A percentile compares a stretch with the other conserved stretches of the same genome.
Evolutionary conservation across 2,113 vertebrate species (phyloP).

Genomic region (Brienomyrus brachyistius): DNA sequence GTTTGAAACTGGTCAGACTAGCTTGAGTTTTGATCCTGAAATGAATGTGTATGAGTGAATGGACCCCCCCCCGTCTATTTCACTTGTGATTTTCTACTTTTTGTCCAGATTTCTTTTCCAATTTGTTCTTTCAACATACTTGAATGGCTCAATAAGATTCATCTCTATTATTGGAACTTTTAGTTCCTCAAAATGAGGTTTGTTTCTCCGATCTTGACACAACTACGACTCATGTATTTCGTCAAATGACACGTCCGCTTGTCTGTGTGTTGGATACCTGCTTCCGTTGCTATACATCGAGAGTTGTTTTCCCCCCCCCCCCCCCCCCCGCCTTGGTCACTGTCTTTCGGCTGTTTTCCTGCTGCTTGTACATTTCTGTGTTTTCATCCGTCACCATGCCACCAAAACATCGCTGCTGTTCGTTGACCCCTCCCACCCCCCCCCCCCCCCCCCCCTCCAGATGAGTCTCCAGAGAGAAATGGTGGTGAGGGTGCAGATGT

Average conservation of each 20-base stretch:
- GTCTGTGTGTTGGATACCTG: not conserved
- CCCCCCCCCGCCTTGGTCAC: no score
- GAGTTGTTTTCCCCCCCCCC: not conserved
- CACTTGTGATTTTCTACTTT: not conserved
- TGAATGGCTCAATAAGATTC: not conserved
- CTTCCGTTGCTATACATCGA: not conserved
- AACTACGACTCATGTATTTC: not conserved
- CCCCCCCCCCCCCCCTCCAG: no score
- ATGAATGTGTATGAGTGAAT: not conserved
- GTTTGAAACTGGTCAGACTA: not conserved
- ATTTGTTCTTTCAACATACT: not conserved
- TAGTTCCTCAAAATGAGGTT: not conserved
- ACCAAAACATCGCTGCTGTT: not conserved
- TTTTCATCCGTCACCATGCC: not conserved
- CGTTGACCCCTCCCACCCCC: not conserved
- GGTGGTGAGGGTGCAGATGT: not conserved
- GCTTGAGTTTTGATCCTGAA: not conserved
- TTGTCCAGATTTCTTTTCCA: not conserved
- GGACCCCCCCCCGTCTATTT: not conserved
- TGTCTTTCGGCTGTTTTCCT: not conserved
- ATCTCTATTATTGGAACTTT: not conserved
- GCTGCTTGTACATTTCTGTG: not conserved
- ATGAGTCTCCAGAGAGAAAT: not conserved
- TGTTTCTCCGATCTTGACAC: not conserved
- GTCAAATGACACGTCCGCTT: not conserved